Evolutionary conservation across 2,113 vertebrate genomes (phyloP).

Genomic region (Phyllostomus hastatus): DNA sequence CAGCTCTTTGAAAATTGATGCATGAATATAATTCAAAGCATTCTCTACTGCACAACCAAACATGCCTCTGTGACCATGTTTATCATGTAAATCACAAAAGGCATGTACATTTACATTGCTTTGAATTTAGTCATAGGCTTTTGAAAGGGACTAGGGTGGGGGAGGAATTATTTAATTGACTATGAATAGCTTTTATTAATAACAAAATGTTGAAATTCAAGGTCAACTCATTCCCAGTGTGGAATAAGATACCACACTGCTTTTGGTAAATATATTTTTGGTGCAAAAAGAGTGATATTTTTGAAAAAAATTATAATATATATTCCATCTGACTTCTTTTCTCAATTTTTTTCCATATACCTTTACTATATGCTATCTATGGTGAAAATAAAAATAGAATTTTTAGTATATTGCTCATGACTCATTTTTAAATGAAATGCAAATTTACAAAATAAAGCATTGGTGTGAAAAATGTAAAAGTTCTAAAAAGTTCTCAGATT

Average conservation of each 20-base stretch:
- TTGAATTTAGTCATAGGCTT: neutral
- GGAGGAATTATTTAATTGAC: neutral
- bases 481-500: neutral
- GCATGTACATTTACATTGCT: neutral
- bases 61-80: neutral
- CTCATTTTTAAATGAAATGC: neutral
- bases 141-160: neutral
- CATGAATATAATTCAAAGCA: neutral
- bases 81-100: neutral
- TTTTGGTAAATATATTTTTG: neutral
- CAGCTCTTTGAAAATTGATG: neutral
- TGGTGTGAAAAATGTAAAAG: neutral
- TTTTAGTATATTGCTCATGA: neutral
- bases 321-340: neutral
- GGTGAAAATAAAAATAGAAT: neutral
- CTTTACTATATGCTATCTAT: neutral
- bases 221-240: neutral
- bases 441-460: neutral
- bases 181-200: neutral
- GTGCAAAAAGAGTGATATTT: neutral
- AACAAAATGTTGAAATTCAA: neutral
- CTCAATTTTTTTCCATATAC: neutral
- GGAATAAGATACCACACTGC: neutral
- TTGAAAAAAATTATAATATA: neutral
- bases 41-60: neutral